Evolutionary conservation across 2,113 vertebrate genomes (phyloP).

Genomic region (Harpagus bidentatus): DNA sequence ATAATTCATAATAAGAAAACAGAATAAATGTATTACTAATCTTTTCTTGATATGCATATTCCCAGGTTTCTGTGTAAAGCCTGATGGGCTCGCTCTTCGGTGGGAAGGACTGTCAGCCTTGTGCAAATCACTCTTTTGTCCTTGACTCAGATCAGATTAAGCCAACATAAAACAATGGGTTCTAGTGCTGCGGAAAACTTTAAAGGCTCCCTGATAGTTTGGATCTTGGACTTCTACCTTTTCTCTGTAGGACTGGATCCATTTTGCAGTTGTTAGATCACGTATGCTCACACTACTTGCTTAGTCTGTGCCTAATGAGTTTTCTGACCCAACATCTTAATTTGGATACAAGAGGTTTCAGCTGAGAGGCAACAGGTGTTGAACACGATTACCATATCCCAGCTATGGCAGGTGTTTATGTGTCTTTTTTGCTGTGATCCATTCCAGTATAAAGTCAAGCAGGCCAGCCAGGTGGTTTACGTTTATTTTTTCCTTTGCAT

Average conservation of each 20-base stretch:
- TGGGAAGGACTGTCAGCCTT: neutral
- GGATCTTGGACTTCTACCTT: neutral
- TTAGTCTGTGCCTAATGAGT: neutral
- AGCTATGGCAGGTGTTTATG: neutral
- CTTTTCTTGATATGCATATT: neutral
- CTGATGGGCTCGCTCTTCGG: neutral
- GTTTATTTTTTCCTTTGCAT: neutral
- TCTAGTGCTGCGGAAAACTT: neutral
- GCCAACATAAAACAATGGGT: neutral
- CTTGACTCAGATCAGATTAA: neutral
- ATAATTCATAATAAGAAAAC: neutral
- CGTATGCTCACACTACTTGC: neutral
- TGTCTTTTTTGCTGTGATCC: neutral
- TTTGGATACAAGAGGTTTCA: neutral
- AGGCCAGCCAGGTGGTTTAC: neutral
- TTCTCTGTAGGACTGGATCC: neutral
- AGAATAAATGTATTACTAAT: neutral
- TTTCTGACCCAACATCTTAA: neutral
- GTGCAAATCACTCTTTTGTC: neutral
- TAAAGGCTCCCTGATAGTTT: neutral
- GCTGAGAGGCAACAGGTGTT: neutral
- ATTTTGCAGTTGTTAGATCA: neutral
- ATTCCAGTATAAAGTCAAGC: neutral
- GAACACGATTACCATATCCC: neutral
- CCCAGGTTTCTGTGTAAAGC: neutral